Base-by-base conservation (phyloP, 2,888 invertebrate genomes). In the Drosophila melanosoma region DNA sequence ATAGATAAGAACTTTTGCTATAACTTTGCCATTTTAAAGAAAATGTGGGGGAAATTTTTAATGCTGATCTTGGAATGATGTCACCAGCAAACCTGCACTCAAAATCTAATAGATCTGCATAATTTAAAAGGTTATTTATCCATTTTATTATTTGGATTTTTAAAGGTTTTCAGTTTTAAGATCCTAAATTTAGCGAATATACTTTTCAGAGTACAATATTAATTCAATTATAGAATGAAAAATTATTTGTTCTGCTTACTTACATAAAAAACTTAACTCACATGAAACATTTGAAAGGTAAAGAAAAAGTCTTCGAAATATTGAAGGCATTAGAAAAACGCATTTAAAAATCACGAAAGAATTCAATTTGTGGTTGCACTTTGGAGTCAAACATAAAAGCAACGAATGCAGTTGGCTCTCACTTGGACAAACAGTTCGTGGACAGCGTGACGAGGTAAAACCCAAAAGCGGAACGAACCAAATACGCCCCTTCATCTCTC, bases 381-480 rank as follows among this genome's bases (percentile, higher is more conserved):
- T 53, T 10, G 8, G 63, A 72, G 68, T 75, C 70, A 61, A 59
- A 58, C 66, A 81, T 2, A 8, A 15, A 23, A 7, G 15, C 45
- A 45, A 45, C 45, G 45, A 77, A 81, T 77, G 56, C 26, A 62
- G 52, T 29, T 45, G 70, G 72, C 83, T 84, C 88, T 84, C 83
- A 76, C 88, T 75, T 68, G 62, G 60, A 57, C 23, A 74, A 81
- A 79, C 77, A 79, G 74, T 68, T 76, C 65, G 69, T 77, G 69
- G 70, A 58, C 53, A 61, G 61, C 65, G 59, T 72, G 79, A 78
- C 74, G 69, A 68, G 52, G 69, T 3, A 54, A 42, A 70, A 20
- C 38, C 63, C 17, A 81, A 74, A 73, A 74, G 57, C 59, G 58
- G 63, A 62, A 67, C 69, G 63, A 63, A 42, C 61, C 38, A 60